Percentiles rank a stretch among this genome's conserved stretches.
Evolutionary conservation across 2,888 invertebrate genomes (phyloP).

Genomic region (Agriopis leucophaearia): DNA sequence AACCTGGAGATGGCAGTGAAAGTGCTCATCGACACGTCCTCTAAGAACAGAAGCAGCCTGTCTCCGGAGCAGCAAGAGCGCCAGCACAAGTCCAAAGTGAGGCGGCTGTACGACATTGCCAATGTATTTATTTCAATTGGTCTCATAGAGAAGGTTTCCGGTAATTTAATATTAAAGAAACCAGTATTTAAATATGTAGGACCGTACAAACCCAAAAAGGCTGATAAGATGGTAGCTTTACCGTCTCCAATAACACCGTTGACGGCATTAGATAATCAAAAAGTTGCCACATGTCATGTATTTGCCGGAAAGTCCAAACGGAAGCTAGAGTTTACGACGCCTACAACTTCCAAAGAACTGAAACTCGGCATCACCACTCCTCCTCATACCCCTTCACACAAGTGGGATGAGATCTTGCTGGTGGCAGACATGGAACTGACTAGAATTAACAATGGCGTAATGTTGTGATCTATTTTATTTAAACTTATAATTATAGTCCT

Average conservation of each 20-base stretch:
- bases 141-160: constrained; percentile 89
- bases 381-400: constrained; percentile 80
- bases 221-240: constrained; percentile 64
- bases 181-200: constrained; percentile 90
- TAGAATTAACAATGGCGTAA: constrained; percentile 82
- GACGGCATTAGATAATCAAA: constrained; percentile 63
- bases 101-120: constrained; percentile 92
- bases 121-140: constrained; percentile 92
- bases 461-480: constrained; percentile 65
- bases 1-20: constrained; percentile 89
- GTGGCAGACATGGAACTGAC: constrained; percentile 87
- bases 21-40: constrained; percentile 85
- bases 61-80: constrained; percentile 83
- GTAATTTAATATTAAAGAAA: constrained; percentile 87
- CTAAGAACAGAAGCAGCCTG: constrained; percentile 80
- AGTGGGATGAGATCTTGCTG: constrained; percentile 86
- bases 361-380: constrained; percentile 75
- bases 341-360: constrained; percentile 68
- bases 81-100: constrained; percentile 89
- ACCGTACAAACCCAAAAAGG: constrained; percentile 74
- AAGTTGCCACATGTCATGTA: constrained; percentile 66
- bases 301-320: constrained; percentile 78
- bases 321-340: constrained; percentile 80
- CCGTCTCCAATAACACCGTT: constrained; percentile 78
- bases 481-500: constrained; percentile 40